phyloP scores from a whole-genome alignment of 2,888 invertebrate species.

The Habroteleia sp. region DNA sequence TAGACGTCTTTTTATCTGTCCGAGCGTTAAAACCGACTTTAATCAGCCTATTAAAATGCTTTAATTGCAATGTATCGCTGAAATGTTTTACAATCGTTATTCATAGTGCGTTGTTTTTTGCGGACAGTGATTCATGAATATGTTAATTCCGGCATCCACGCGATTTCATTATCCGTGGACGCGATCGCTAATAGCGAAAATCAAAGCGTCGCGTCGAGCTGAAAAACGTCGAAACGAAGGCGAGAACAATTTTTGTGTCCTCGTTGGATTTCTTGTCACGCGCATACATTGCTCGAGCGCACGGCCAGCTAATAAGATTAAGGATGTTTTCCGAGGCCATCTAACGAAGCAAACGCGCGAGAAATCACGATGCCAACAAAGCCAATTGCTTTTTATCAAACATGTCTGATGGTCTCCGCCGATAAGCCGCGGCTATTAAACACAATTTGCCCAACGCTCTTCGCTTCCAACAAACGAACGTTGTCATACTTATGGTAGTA shows the following conservation, averaged over 20 bases:
- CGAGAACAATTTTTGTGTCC: constrained; percentile 38
- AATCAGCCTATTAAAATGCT: constrained; percentile 46
- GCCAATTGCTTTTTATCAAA: constrained; percentile 41
- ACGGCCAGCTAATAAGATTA: constrained; percentile 51
- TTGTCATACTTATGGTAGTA: not conserved
- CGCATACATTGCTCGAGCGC: constrained; percentile 20
- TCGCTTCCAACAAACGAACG: not conserved
- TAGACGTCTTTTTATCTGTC: constrained; percentile 31
- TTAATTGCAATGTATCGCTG: constrained; percentile 46
- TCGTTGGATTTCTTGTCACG: constrained; percentile 41
- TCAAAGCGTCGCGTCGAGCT: constrained; percentile 21
- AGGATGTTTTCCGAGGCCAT: constrained; percentile 29
- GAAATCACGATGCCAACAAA: constrained; percentile 46
- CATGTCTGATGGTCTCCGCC: not conserved
- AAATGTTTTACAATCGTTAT: constrained; percentile 53
- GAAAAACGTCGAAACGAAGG: constrained; percentile 47
- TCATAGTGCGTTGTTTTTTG: constrained; percentile 44
- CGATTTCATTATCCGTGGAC: constrained; percentile 43
- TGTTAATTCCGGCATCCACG: constrained; percentile 42
- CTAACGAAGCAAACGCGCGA: constrained; percentile 51
- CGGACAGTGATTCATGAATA: constrained; percentile 55
- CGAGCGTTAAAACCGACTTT: constrained; percentile 18
- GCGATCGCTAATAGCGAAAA: constrained; percentile 47
- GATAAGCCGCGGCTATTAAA: constrained; percentile 20
- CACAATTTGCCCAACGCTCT: constrained; percentile 20